phyloP scores from a whole-genome alignment of 2,888 invertebrate genomes.

The Drosophila bunnanda region DNA sequence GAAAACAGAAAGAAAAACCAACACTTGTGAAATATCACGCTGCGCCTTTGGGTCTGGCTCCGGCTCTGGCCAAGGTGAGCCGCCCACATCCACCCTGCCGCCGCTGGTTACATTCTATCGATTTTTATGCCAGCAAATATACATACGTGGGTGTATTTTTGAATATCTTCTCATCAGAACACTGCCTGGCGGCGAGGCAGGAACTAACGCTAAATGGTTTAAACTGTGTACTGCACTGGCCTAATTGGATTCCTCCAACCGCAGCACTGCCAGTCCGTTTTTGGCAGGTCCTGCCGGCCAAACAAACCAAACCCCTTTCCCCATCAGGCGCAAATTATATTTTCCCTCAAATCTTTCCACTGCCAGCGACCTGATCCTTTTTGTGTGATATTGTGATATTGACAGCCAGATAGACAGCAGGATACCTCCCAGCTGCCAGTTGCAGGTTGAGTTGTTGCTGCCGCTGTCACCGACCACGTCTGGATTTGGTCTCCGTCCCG shows the following conservation, averaged over 20 bases:
- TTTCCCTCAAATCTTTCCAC: constrained; percentile 51
- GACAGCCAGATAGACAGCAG: constrained; percentile 73
- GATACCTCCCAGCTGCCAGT: constrained; percentile 25
- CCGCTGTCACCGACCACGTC: constrained; percentile 33
- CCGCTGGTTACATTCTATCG: constrained; percentile 59
- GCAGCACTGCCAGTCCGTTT: constrained; percentile 27
- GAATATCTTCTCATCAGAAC: constrained; percentile 40
- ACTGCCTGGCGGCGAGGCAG: constrained; percentile 19
- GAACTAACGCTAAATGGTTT: constrained; percentile 44
- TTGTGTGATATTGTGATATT: constrained; percentile 55
- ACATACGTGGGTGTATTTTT: constrained; percentile 39
- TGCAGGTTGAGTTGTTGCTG: constrained; percentile 19
- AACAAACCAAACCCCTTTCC: constrained; percentile 8
- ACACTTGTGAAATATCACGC: constrained; percentile 77
- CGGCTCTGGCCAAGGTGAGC: constrained; percentile 62
- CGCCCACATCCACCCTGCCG: constrained; percentile 7
- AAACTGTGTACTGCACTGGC: constrained; percentile 35
- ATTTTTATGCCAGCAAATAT: constrained; percentile 60
- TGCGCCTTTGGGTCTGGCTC: constrained; percentile 56
- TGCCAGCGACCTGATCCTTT: constrained; percentile 57
- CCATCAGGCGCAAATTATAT: constrained; percentile 48
- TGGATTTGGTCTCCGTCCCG: constrained; percentile 16
- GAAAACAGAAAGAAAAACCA: constrained; percentile 54
- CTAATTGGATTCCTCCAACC: constrained; percentile 67
- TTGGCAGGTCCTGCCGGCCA: constrained; percentile 27